Base-by-base conservation (phyloP, 2,888 invertebrate species). In the Sinohyriopsis cumingii region DNA sequence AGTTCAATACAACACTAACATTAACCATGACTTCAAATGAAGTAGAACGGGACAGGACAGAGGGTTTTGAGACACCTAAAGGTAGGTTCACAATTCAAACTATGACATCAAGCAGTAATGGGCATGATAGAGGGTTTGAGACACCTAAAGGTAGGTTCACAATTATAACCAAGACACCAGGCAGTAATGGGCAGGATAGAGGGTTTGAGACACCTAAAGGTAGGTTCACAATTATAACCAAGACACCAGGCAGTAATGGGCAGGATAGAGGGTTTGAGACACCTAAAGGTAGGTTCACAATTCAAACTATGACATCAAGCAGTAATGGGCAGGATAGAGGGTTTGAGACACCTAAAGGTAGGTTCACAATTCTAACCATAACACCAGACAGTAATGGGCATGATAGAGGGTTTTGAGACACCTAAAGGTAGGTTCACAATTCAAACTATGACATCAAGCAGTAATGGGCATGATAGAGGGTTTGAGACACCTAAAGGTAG, bases 181-280 rank as follows among this genome's bases (percentile, higher is more conserved):
- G 20, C 20, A 22, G 57, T 20, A 56, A 22, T n/a, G 61, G 24
- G 25, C 24, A 60, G 20, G 7, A 18, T 1, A 61, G 61, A 1
- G 22, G 25, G 25, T 61, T 12, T 2, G 22, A 25, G 61, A 28
- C 61, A 61, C 20, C 20, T 22, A 3, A 61, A 61, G n/a, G 3
- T 22, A 25, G 9, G 61, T 22, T 7, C 6, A 24, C 9, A 12
- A 61, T 28, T 19, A 25, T 15, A 24, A 61, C 61, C 61, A 25
- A 22, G 25, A 61, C 61, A 61, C 61, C 61, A 61, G 6, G 61
- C 22, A 22, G 61, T 61, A 61, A 5, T 61, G 20, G 61, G 61
- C 25, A 22, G 22, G 22, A 18, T 0, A 25, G 61, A 7, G 24
- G 25, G 25, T 12, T 18, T 18, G 22, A 28, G 61, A 28, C 61